A percentile compares a stretch with the other conserved stretches of the same genome.
phyloP scores from a whole-genome alignment of 2,797 vertebrate genomes.

The Mus spretus region DNA sequence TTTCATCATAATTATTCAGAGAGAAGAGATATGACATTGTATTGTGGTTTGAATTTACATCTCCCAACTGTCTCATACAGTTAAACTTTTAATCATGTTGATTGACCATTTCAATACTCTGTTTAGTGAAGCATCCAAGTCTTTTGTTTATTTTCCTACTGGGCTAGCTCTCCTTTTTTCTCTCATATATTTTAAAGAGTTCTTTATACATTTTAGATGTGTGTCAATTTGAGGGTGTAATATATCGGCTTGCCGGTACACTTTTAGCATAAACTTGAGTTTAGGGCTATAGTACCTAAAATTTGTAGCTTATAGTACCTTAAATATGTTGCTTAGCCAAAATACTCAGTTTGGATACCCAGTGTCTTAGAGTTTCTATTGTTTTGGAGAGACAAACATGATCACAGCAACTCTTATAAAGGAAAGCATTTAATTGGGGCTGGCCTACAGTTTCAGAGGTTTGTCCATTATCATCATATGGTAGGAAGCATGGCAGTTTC shows the following conservation, averaged over 20 bases:
- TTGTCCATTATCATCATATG: background rate
- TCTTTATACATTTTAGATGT: background rate
- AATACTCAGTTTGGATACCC: background rate
- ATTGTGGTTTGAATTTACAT: conserved; percentile 19
- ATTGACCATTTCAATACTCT: background rate
- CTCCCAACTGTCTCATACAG: background rate
- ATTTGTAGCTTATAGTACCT: conserved; percentile 11
- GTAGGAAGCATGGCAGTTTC: background rate
- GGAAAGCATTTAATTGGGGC: background rate
- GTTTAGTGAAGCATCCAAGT: background rate
- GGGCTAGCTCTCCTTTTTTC: background rate
- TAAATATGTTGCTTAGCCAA: conserved; percentile 10
- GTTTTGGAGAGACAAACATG: background rate
- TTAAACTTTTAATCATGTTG: conserved; percentile 32
- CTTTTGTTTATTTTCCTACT: conserved; percentile 42
- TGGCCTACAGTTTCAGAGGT: background rate
- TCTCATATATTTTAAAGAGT: conserved; percentile 28
- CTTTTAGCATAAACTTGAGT: conserved; percentile 37
- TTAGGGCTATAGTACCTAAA: background rate
- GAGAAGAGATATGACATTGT: background rate
- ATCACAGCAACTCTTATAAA: background rate
- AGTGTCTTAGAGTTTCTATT: background rate
- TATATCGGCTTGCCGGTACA: background rate
- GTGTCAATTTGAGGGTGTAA: conserved; percentile 7
- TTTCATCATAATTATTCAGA: conserved; percentile 28